These are phyloP conservation scores for Cyanoliseus patagonus DNA, from an alignment of 2,113 vertebrate genomes.

Conservation along the genomic window DNA sequence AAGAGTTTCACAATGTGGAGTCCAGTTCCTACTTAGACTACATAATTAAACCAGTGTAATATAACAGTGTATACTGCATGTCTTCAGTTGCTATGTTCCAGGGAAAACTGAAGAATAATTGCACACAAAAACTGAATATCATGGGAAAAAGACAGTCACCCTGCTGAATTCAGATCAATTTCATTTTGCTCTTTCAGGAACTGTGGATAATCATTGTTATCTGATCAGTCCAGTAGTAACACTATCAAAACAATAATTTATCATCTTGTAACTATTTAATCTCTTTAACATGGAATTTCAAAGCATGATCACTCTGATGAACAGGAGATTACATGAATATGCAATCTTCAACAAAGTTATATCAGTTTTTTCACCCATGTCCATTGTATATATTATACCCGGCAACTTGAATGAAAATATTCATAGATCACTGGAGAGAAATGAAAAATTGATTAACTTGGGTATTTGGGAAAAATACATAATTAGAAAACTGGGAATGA, in stretches of 20 bases:
- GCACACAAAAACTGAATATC: not conserved
- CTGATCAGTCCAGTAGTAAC: not conserved
- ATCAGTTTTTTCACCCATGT: slow-evolving; percentile 14
- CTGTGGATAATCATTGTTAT: not conserved
- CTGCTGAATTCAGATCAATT: not conserved
- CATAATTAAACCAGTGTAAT: not conserved
- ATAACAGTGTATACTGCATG: not conserved
- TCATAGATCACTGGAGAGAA: slow-evolving; percentile 39
- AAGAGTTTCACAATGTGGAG: not conserved
- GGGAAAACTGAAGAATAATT: not conserved
- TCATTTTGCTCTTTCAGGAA: not conserved
- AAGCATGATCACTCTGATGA: slow-evolving; percentile 8
- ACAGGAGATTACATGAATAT: slow-evolving; percentile 30
- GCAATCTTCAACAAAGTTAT: not conserved
- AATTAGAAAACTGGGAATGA: not conserved
- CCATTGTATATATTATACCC: not conserved
- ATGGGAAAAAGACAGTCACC: not conserved
- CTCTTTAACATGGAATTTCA: not conserved
- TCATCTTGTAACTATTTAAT: not conserved
- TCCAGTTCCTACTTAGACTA: not conserved
- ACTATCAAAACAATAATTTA: not conserved
- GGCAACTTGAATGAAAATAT: slow-evolving; percentile 28
- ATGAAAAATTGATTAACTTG: slow-evolving; percentile 10
- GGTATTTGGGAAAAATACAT: not conserved
- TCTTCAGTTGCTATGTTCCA: not conserved